Base-by-base conservation (phyloP, 2,888 invertebrate species). In the Plutella xylostella region DNA sequence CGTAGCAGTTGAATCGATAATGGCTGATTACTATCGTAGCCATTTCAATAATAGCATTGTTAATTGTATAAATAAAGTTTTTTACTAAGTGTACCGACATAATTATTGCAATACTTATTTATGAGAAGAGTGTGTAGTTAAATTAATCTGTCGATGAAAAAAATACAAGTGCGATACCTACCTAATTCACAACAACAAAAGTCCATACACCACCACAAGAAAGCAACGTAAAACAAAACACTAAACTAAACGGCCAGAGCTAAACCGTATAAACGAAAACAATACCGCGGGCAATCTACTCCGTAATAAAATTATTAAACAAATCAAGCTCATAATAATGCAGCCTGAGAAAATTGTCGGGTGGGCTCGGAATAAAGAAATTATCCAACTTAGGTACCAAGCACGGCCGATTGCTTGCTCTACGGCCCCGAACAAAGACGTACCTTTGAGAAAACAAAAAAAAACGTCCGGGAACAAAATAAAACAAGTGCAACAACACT, bases 231-330 rank as follows among this genome's bases (percentile, higher is more conserved):
- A 42, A 42, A 21, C 42, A 33, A 42, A 42, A 22, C 33, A 37
- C 56, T 60, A 64, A 65, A 60, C 55, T 57, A n/a, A n/a, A n/a
- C n/a, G n/a, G n/a, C n/a, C n/a, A n/a, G n/a, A n/a, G 56, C 59
- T 60, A 63, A 64, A 64, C 55, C 59, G 57, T 60, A 61, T 55
- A 61, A 70, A 69, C 65, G 64, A 65, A 70, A 68, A 64, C 64
- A 59, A 64, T 61, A 53, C 51, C 64, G 63, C 61, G 62, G 60
- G 62, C 68, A 71, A 60, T 67, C 69, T 68, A 60, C 60, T 59
- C 68, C 61, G 76, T 82, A 82, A 83, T 83, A 82, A 82, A 82
- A 83, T 82, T 82, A 83, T 82, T 83, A 82, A 79, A 76, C 80
- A 80, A 82, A 82, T 82, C 79, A 82, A 80, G 68, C 68, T 75